phyloP scores from a whole-genome alignment of 2,888 invertebrate genomes.

The Magallana nippona region DNA sequence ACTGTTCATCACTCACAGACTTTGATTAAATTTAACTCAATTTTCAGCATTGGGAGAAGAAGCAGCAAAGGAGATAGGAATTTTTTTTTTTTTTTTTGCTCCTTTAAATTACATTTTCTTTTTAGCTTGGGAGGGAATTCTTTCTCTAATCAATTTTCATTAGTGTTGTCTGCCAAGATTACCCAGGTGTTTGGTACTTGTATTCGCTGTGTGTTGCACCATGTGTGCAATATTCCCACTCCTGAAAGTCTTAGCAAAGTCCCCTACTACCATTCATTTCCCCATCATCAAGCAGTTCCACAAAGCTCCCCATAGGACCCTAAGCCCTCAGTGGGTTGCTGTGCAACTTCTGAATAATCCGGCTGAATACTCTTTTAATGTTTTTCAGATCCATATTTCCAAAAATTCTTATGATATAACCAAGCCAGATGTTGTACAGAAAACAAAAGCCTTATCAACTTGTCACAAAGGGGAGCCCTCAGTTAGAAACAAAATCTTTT shows the following conservation, averaged over 20 bases:
- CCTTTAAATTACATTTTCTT: constrained; percentile 4
- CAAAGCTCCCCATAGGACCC: neutral
- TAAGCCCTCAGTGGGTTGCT: neutral
- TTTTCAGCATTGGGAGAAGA: neutral
- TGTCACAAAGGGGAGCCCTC: neutral
- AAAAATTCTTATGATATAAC: constrained; percentile 22
- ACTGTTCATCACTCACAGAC: constrained; percentile 16
- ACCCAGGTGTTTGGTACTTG: constrained; percentile 18
- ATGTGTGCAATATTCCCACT: neutral
- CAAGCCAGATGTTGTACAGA: neutral
- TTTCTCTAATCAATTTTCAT: constrained; percentile 29
- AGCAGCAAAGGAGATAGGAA: neutral
- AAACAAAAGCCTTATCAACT: constrained; percentile 1
- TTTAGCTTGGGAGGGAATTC: neutral
- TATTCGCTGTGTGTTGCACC: constrained; percentile 8
- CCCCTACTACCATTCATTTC: neutral
- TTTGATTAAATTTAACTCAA: constrained; percentile 3
- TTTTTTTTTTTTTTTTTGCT: neutral
- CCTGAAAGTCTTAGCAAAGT: neutral
- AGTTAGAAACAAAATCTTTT: neutral
- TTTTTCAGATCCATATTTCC: constrained; percentile 14
- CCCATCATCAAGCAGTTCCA: neutral
- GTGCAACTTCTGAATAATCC: neutral
- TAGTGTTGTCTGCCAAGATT: neutral
- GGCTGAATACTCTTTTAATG: neutral